Evolutionary conservation across 2,113 vertebrate genomes (phyloP).

Genomic region (Apteryx mantelli): DNA sequence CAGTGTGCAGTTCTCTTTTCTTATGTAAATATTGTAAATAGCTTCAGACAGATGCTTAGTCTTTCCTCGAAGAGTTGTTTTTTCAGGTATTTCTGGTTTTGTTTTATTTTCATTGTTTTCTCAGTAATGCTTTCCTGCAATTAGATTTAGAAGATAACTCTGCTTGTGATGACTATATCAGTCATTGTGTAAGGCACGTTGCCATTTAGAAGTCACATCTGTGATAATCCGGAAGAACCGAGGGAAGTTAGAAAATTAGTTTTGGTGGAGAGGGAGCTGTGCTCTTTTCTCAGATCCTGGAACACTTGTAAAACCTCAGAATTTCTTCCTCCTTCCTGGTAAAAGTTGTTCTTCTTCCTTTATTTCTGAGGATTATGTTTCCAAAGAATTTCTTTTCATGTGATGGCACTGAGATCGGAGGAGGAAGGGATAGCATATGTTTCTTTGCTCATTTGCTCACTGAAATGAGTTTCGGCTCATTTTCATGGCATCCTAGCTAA

Average conservation of each 20-base stretch:
- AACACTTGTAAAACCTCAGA: neutral
- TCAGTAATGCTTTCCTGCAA: neutral
- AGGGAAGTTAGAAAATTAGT: neutral
- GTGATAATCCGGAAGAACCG: neutral
- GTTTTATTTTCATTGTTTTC: neutral
- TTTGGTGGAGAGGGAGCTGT: neutral
- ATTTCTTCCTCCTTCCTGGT: neutral
- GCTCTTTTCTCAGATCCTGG: neutral
- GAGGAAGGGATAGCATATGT: neutral
- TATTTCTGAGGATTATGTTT: neutral
- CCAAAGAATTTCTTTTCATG: neutral
- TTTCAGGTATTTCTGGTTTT: neutral
- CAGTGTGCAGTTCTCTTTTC: neutral
- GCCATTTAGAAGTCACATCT: neutral
- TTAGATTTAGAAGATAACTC: neutral
- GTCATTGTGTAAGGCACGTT: neutral
- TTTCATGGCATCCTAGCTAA: neutral
- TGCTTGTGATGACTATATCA: neutral
- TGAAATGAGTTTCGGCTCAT: neutral
- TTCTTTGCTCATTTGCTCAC: neutral
- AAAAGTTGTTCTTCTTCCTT: neutral
- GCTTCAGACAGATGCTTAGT: neutral
- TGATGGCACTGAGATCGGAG: neutral
- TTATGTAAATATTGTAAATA: neutral
- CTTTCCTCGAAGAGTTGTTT: neutral